These are phyloP conservation scores for Julus scandinavius DNA, from an alignment of 2,888 invertebrate species.

Conservation along the genomic window DNA sequence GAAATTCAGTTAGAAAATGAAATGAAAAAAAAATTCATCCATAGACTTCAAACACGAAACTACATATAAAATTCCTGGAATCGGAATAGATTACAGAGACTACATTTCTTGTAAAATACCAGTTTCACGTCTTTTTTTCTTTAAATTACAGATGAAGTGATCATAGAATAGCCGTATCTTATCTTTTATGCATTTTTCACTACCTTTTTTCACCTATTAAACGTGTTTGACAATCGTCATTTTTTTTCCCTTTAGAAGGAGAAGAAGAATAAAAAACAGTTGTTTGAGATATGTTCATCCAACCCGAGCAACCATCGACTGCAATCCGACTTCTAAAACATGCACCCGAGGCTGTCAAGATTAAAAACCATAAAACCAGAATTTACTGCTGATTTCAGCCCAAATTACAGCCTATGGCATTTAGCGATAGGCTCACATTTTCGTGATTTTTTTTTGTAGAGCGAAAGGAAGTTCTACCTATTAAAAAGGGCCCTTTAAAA, in stretches of 20 bases:
- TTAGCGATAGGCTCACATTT: not conserved
- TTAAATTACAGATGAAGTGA: not conserved
- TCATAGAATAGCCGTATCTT: not conserved
- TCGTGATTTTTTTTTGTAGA: not conserved
- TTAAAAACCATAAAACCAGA: slow-evolving; percentile 29
- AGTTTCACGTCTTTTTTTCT: not conserved
- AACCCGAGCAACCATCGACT: not conserved
- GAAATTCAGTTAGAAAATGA: too few relatives aligned
- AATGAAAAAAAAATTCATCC: too few relatives aligned
- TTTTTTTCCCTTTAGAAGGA: not conserved
- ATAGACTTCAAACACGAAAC: too few relatives aligned
- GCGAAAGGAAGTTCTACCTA: not conserved
- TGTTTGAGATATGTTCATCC: not conserved
- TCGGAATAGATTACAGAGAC: not conserved
- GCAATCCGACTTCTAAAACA: not conserved
- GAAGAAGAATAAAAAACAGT: not conserved
- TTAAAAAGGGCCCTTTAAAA: not conserved
- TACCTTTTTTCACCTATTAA: not conserved
- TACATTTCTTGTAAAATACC: not conserved
- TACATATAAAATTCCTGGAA: too few relatives aligned
- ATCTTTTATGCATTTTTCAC: not conserved
- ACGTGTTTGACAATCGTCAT: not conserved
- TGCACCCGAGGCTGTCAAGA: not conserved
- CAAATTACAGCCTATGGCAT: not conserved
- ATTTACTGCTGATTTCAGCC: slow-evolving; percentile 23